Evolutionary conservation across 2,113 vertebrate genomes (phyloP).

Genomic region (Paramisgurnus dabryanus): DNA sequence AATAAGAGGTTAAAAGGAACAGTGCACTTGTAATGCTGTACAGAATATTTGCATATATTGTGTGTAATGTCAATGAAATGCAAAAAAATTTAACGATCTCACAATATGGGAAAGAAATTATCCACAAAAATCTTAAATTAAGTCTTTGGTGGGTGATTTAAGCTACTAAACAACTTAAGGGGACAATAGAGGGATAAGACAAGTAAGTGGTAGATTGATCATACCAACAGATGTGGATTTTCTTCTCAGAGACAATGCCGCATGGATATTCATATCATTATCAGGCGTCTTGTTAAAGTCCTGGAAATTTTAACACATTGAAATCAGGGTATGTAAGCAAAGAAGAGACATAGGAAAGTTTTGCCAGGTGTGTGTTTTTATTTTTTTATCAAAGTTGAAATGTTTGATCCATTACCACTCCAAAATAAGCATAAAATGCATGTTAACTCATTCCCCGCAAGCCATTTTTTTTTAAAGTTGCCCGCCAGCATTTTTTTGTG

Average conservation of each 20-base stretch:
- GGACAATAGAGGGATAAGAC: not conserved
- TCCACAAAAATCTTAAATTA: not conserved
- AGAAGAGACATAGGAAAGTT: no score
- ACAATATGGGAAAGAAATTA: not conserved
- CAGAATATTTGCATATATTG: no score
- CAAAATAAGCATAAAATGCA: no score
- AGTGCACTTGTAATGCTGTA: no score
- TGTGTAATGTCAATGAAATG: no score
- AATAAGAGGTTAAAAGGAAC: not conserved
- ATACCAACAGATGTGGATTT: conserved; percentile 73
- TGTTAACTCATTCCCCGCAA: no score
- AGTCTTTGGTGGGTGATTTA: not conserved
- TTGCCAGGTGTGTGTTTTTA: no score
- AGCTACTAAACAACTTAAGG: not conserved
- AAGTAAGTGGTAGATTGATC: conserved; percentile 43
- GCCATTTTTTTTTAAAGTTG: no score
- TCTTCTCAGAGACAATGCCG: conserved; percentile 88
- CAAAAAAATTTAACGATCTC: no score
- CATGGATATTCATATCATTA: conserved; percentile 91
- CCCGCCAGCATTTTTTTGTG: no score
- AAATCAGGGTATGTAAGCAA: not conserved
- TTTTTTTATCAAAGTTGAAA: no score
- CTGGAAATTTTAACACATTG: conserved; percentile 24
- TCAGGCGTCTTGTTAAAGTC: conserved; percentile 63
- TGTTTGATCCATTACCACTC: no score